Evolutionary conservation across 2,113 vertebrate genomes (phyloP).

Genomic region (Felis chaus): DNA sequence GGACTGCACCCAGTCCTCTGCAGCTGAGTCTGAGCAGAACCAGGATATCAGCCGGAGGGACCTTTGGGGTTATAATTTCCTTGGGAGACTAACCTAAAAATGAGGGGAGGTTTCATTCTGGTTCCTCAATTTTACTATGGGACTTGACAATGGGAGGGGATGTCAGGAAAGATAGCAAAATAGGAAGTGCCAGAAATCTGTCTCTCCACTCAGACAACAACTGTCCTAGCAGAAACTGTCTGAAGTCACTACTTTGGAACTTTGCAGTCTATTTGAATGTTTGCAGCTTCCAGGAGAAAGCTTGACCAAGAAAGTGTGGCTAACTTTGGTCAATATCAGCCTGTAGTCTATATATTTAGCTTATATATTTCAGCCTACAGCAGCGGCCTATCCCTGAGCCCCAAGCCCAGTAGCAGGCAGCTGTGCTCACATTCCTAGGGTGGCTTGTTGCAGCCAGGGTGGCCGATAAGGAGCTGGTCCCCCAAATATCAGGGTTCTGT

Average conservation of each 20-base stretch:
- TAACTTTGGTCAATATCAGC: neutral
- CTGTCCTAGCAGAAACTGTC: neutral
- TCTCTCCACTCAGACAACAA: neutral
- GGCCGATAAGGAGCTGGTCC: neutral
- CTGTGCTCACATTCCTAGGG: neutral
- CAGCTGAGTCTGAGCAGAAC: neutral
- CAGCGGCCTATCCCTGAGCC: too few relatives aligned
- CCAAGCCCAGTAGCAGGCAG: neutral
- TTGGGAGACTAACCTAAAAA: neutral
- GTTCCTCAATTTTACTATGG: neutral
- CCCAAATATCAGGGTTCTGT: neutral
- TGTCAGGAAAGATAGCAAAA: neutral
- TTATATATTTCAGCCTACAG: neutral
- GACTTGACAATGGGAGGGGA: neutral
- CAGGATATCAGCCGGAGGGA: neutral
- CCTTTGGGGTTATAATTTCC: neutral
- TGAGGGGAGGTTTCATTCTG: neutral
- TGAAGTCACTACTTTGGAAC: neutral
- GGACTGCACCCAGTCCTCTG: neutral
- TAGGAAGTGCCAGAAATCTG: neutral
- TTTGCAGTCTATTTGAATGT: neutral
- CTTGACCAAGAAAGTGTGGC: neutral
- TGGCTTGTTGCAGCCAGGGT: neutral
- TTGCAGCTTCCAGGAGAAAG: neutral
- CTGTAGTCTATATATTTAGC: neutral